These are phyloP conservation scores for Neocrepidodera transversa DNA, from an alignment of 2,888 invertebrate genomes.

Conservation along the genomic window DNA sequence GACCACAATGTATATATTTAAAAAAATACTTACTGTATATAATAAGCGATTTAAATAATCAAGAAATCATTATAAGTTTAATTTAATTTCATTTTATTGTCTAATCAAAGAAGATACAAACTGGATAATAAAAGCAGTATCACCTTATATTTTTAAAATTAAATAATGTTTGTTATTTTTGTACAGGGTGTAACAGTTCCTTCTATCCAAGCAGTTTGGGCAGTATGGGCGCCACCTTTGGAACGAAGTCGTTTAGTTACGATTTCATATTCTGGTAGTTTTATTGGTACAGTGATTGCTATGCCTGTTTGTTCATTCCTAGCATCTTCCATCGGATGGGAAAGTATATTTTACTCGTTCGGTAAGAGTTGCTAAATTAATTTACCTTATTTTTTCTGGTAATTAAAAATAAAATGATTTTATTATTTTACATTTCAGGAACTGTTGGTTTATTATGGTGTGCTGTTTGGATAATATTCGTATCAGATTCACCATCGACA, in stretches of 20 bases:
- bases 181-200: constrained; percentile 76
- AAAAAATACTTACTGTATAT: no score
- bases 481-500: constrained; percentile 76
- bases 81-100: no score
- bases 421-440: constrained; percentile 56
- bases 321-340: constrained; percentile 76
- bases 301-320: constrained; percentile 80
- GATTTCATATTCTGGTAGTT: constrained; percentile 84
- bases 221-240: constrained; percentile 82
- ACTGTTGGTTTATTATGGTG: constrained; percentile 76
- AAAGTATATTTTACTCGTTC: constrained; percentile 81
- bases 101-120: no score
- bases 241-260: constrained; percentile 81
- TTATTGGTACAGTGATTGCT: constrained; percentile 82
- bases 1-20: no score
- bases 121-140: no score
- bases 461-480: constrained; percentile 72
- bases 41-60: no score
- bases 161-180: constrained; percentile 13
- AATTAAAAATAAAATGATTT: no score
- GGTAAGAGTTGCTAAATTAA: constrained; percentile 25
- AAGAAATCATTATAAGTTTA: no score
- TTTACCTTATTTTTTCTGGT: not conserved
- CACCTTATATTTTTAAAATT: no score
- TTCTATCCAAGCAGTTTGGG: constrained; percentile 82